Evolutionary conservation across 2,113 vertebrate species (phyloP), one percentile per base, ranked within the genome.

Genomic region (Bettongia penicillata): DNA sequence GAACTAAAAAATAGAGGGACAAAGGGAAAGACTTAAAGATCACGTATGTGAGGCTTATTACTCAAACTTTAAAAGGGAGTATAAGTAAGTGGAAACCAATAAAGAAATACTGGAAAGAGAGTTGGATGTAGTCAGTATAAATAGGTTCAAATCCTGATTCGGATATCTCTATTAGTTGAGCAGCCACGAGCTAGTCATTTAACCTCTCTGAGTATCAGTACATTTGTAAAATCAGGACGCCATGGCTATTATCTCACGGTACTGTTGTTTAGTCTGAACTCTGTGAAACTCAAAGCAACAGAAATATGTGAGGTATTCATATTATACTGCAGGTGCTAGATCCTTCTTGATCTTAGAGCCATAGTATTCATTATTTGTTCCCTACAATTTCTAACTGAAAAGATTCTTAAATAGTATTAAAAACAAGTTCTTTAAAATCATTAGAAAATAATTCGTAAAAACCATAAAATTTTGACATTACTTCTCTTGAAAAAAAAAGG

Each of bases 321-420:
- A n/a, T 84, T 84, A 84, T n/a, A 43, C 68, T 84, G 16, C 6
- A 84, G n/a, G 43, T 48, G 48, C 48, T 91, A 37, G 57, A 55
- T 92, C 19, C 10, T 89, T 14, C 89, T 95, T 91, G 91, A 77
- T 95, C 95, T 52, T 57, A 95, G 57, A 92, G 5, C 51, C 90
- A 57, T 0, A 49, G 4, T 68, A 25, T 89, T 95, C 48, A 31
- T n/a, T 92, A 90, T 50, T 93, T 91, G 77, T 90, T 96, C 95
- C 57, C 91, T n/a, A 91, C 94, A 92, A 89, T 95, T 43, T 95
- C 37, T 91, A 97, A 91, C 12, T 93, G 24, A 96, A 57, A 91
- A 93, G n/a, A 19, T 93, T 91, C 50, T 51, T 89, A 89, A 96
- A 90, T 26, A 94, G 0, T 50, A 19, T 90, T 53, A n/a, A 89